Conservation (phyloP, 2,797 vertebrate species). For the Aeoliscus strigatus region DNA sequence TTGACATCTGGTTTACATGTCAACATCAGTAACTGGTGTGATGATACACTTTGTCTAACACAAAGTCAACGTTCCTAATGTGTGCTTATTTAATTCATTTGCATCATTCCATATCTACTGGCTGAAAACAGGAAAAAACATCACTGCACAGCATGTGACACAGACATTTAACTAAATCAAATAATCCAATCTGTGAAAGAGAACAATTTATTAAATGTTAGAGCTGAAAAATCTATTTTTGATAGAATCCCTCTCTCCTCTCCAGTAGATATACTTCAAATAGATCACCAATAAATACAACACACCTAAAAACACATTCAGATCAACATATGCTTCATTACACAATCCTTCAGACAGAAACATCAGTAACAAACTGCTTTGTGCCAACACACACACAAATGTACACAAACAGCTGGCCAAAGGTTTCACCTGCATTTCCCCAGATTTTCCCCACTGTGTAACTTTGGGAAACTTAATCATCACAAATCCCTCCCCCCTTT, state of each 20-base stretch:
- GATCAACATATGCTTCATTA: conserved; percentile 15
- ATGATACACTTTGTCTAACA: too few species aligned
- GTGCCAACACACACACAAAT: conserved; percentile 12
- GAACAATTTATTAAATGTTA: conserved; percentile 42
- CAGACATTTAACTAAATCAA: too few species aligned
- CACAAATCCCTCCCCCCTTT: too few species aligned
- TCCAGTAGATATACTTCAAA: conserved; percentile 32
- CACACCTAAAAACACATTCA: conserved; percentile 15
- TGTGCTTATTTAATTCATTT: too few species aligned
- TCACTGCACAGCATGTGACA: too few species aligned
- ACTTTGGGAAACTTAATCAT: too few species aligned
- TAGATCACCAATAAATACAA: conserved; percentile 39
- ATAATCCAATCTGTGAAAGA: conserved; percentile 5
- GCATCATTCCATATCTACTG: too few species aligned
- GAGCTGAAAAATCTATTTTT: conserved; percentile 14
- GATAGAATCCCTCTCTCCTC: conserved; percentile 26
- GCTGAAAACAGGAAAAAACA: too few species aligned
- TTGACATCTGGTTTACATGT: too few species aligned
- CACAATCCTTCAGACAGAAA: conserved; percentile 1
- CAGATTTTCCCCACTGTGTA: conserved; percentile 2
- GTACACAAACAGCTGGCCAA: conserved; percentile 8
- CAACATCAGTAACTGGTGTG: too few species aligned
- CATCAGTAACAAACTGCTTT: conserved; percentile 10
- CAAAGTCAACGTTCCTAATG: too few species aligned
- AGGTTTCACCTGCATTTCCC: conserved; percentile 12